A percentile compares a stretch with the other conserved stretches of the same genome.
phyloP scores from a whole-genome alignment of 2,888 invertebrate genomes.

The Napeogenes inachia region DNA sequence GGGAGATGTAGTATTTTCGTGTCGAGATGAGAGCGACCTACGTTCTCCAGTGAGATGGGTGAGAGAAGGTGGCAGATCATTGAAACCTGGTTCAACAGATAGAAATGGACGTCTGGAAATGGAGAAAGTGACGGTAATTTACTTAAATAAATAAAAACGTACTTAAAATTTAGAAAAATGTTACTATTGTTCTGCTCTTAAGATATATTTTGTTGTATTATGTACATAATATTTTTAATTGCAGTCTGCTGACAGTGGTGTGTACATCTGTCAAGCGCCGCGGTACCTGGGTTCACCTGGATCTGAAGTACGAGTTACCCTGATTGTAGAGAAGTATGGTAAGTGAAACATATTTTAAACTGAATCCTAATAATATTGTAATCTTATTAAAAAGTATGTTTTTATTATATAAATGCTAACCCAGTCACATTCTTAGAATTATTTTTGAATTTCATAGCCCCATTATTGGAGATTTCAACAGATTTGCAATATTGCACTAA shows the following conservation, averaged over 20 bases:
- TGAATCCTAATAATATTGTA: too few relatives aligned
- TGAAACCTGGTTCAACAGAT: conserved; percentile 88
- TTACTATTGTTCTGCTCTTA: neutral
- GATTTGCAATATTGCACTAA: too few relatives aligned
- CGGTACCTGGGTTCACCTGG: conserved; percentile 81
- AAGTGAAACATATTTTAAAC: conserved; percentile 59
- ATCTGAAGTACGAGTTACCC: conserved; percentile 81
- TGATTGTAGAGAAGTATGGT: conserved; percentile 85
- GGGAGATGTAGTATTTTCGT: conserved; percentile 94
- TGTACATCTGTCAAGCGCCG: conserved; percentile 89
- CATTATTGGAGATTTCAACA: too few relatives aligned
- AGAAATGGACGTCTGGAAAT: conserved; percentile 90
- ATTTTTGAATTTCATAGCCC: too few relatives aligned
- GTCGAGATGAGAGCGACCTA: conserved; percentile 91
- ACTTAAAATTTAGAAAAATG: neutral
- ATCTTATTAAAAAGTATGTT: too few relatives aligned
- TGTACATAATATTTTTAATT: conserved; percentile 25
- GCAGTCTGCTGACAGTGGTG: conserved; percentile 84
- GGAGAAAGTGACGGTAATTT: conserved; percentile 83
- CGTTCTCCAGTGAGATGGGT: conserved; percentile 87
- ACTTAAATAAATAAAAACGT: too few relatives aligned
- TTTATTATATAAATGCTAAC: too few relatives aligned
- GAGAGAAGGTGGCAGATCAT: conserved; percentile 81
- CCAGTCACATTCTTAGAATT: too few relatives aligned
- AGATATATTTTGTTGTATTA: too few relatives aligned